These are phyloP conservation scores for Amphiduros pacificus DNA, from an alignment of 2,888 invertebrate genomes.

Conservation along the genomic window DNA sequence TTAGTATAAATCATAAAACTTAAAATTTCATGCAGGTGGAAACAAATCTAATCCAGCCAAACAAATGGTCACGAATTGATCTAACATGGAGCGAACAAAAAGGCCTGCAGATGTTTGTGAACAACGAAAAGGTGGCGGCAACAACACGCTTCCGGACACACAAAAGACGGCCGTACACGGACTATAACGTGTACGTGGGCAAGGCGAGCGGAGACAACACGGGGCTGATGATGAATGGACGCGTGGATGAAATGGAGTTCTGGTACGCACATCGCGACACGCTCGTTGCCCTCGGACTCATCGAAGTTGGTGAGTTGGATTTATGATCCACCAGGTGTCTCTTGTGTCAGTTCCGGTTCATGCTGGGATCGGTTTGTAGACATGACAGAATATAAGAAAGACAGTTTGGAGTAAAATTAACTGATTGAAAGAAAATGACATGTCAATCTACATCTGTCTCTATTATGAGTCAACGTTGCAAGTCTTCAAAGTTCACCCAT, in stretches of 20 bases:
- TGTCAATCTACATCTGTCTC: too few species aligned
- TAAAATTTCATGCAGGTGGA: too few species aligned
- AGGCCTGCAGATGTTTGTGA: constrained; percentile 47
- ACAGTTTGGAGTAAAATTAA: too few species aligned
- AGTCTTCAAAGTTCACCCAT: too few species aligned
- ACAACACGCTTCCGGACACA: not conserved
- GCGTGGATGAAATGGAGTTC: constrained; percentile 53
- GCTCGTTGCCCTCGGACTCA: constrained; percentile 13
- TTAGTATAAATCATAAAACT: too few species aligned
- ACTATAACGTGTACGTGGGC: constrained; percentile 11
- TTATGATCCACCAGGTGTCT: too few species aligned
- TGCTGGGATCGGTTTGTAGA: too few species aligned
- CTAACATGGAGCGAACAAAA: constrained; percentile 51
- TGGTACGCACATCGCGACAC: constrained; percentile 44
- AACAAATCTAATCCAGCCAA: too few species aligned
- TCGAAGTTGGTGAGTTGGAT: constrained; percentile 5
- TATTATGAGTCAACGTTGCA: too few species aligned
- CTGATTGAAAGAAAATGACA: too few species aligned
- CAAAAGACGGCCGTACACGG: not conserved
- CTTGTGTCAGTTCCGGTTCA: too few species aligned
- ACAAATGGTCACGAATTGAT: constrained; percentile 45
- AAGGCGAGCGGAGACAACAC: not conserved
- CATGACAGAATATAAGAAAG: too few species aligned
- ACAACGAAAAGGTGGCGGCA: constrained; percentile 34
- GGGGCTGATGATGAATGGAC: constrained; percentile 32